Conservation (phyloP, 2,888 invertebrate genomes). For the Melanostoma scalare region DNA sequence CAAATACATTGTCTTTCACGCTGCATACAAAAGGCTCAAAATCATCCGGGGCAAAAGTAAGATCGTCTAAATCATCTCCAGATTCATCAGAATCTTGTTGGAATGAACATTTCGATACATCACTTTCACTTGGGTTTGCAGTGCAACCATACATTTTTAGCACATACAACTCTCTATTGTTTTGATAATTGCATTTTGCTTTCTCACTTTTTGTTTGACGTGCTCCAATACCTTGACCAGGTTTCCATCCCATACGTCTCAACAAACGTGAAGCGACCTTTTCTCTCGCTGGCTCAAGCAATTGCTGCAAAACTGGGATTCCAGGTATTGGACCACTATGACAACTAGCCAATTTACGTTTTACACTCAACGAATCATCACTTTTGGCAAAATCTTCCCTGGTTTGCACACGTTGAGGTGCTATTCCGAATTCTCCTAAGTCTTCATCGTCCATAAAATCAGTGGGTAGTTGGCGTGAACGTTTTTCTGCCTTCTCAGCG, state of each 20-base stretch:
- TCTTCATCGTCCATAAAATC: slow-evolving; percentile 99
- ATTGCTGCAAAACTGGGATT: slow-evolving; percentile 87
- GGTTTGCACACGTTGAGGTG: slow-evolving; percentile 92
- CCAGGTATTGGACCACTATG: slow-evolving; percentile 83
- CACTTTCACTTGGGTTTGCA: slow-evolving; percentile 59
- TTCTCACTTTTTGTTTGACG: slow-evolving; percentile 82
- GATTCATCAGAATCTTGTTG: slow-evolving; percentile 61
- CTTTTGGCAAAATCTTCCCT: slow-evolving; percentile 87
- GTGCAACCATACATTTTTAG: slow-evolving; percentile 79
- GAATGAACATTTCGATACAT: slow-evolving; percentile 33
- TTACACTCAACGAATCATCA: slow-evolving; percentile 77
- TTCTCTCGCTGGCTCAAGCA: slow-evolving; percentile 89
- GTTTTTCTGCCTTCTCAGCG: slow-evolving; percentile 84
- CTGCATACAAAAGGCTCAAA: slow-evolving; percentile 88
- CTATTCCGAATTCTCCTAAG: slow-evolving; percentile 96
- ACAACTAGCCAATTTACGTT: slow-evolving; percentile 79
- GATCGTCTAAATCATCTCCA: slow-evolving; percentile 74
- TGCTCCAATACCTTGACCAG: slow-evolving; percentile 88
- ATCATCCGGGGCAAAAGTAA: slow-evolving; percentile 89
- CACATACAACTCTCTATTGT: slow-evolving; percentile 78
- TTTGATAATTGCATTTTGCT: slow-evolving; percentile 76
- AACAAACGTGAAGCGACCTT: slow-evolving; percentile 94
- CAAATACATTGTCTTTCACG: slow-evolving; percentile 92
- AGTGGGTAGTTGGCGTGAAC: slow-evolving; percentile 87
- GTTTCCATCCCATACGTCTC: slow-evolving; percentile 95